Percentiles rank a stretch among this genome's conserved stretches.
Evolutionary conservation across 2,797 vertebrate genomes (phyloP).

Genomic region (Acanthis flammea): DNA sequence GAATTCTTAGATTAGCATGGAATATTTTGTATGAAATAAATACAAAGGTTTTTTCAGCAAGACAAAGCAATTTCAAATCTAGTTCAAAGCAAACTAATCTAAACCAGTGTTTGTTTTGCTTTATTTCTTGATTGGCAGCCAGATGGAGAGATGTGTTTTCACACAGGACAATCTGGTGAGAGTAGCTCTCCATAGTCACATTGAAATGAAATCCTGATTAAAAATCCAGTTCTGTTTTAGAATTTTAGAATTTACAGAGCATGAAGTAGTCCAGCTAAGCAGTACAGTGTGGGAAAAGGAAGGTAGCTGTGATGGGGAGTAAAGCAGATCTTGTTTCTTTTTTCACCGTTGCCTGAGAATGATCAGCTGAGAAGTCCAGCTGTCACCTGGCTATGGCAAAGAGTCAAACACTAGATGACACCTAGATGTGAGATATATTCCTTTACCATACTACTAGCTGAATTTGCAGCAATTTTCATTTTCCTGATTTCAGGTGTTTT

Average conservation of each 20-base stretch:
- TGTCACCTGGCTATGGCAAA: neutral
- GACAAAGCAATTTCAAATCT: neutral
- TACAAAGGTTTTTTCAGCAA: neutral
- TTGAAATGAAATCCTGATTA: neutral
- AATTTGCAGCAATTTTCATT: neutral
- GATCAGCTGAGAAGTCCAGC: neutral
- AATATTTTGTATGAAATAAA: neutral
- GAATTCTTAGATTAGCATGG: neutral
- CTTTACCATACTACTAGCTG: neutral
- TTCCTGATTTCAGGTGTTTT: neutral
- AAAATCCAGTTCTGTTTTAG: neutral
- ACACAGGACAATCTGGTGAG: neutral
- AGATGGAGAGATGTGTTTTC: neutral
- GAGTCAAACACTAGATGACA: neutral
- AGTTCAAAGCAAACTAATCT: neutral
- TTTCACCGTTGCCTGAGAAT: neutral
- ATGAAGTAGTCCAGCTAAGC: neutral
- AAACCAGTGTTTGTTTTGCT: neutral
- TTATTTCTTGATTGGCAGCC: neutral
- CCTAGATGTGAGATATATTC: neutral
- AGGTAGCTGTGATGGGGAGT: neutral
- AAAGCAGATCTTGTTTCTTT: neutral
- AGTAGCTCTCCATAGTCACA: neutral
- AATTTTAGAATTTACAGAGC: neutral
- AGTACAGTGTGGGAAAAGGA: neutral